Evolutionary conservation across 1,140 invertebrate species (phyloP).

Genomic region (Heliconius melpomene): DNA sequence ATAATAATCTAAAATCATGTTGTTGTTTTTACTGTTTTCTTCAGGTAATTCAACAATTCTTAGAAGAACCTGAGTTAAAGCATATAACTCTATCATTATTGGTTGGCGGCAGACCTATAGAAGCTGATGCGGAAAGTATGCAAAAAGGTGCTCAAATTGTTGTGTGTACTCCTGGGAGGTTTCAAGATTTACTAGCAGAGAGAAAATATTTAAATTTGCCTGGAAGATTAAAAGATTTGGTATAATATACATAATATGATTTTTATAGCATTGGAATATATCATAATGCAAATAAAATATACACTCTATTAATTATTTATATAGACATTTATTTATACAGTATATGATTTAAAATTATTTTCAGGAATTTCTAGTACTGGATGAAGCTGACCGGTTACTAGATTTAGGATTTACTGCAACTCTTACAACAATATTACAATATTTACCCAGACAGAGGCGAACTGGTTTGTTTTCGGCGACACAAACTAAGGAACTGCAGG

Average conservation of each 20-base stretch:
- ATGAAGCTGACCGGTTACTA: conserved; percentile 97
- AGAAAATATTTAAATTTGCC: conserved; percentile 67
- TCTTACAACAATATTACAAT: conserved; percentile 95
- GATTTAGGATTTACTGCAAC: conserved; percentile 95
- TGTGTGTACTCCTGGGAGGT: conserved; percentile 94
- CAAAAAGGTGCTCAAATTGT: conserved; percentile 90
- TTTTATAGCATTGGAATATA: too few relatives aligned
- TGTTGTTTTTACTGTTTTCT: background rate
- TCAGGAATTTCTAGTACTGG: conserved; percentile 95
- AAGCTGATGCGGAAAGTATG: conserved; percentile 87
- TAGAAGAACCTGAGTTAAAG: conserved; percentile 62
- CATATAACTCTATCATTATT: conserved; percentile 81
- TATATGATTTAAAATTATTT: conserved; percentile 33
- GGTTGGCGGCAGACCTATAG: conserved; percentile 91
- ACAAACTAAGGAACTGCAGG: conserved; percentile 96
- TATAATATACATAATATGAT: conserved; percentile 27
- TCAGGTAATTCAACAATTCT: conserved; percentile 65
- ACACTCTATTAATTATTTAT: too few relatives aligned
- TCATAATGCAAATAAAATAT: too few relatives aligned
- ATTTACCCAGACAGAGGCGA: conserved; percentile 94
- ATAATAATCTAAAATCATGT: background rate
- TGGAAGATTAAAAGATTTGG: conserved; percentile 62
- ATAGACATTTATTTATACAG: conserved; percentile 15
- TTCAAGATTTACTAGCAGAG: conserved; percentile 91
- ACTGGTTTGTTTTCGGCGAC: conserved; percentile 99